Percentiles rank a stretch among this genome's conserved stretches.
These are phyloP conservation scores for Cepaea nemoralis DNA, from an alignment of 1,140 invertebrate species.

Conservation along the genomic window DNA sequence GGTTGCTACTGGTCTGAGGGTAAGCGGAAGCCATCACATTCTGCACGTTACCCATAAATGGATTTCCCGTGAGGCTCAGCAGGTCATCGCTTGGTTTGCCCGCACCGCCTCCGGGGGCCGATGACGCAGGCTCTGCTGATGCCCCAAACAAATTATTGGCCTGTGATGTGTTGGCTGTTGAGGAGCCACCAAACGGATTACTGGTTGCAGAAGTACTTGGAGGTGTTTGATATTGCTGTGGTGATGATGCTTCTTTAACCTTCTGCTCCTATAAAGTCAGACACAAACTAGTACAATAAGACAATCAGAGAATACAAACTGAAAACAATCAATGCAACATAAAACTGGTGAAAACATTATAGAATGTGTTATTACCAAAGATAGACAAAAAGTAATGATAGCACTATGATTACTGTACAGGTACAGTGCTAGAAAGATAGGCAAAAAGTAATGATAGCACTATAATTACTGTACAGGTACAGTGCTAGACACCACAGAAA, in stretches of 20 bases:
- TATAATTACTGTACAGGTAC: no score
- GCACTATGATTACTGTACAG: no score
- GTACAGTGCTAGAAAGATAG: no score
- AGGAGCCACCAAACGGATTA: slow-evolving; percentile 84
- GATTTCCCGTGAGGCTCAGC: slow-evolving; percentile 86
- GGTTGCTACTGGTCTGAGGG: slow-evolving; percentile 40
- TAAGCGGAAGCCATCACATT: slow-evolving; percentile 60
- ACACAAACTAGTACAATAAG: neutral
- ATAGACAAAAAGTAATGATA: no score
- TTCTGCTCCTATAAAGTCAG: slow-evolving; percentile 56
- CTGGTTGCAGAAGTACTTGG: slow-evolving; percentile 71
- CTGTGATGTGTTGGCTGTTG: slow-evolving; percentile 46
- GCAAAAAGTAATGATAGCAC: no score
- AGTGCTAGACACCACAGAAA: no score
- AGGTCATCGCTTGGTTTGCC: slow-evolving; percentile 89
- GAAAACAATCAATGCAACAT: no score
- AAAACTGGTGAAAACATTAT: no score
- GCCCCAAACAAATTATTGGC: slow-evolving; percentile 67
- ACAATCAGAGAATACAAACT: no score
- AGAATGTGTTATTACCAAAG: no score
- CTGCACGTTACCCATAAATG: slow-evolving; percentile 84
- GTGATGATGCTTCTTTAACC: slow-evolving; percentile 55
- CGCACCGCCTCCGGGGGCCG: slow-evolving; percentile 53
- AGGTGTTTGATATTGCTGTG: slow-evolving; percentile 39
- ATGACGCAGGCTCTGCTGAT: slow-evolving; percentile 40